Evolutionary conservation across 2,113 vertebrate species (phyloP), one percentile per base, ranked within the genome.

Genomic region (Theristicus caerulescens): DNA sequence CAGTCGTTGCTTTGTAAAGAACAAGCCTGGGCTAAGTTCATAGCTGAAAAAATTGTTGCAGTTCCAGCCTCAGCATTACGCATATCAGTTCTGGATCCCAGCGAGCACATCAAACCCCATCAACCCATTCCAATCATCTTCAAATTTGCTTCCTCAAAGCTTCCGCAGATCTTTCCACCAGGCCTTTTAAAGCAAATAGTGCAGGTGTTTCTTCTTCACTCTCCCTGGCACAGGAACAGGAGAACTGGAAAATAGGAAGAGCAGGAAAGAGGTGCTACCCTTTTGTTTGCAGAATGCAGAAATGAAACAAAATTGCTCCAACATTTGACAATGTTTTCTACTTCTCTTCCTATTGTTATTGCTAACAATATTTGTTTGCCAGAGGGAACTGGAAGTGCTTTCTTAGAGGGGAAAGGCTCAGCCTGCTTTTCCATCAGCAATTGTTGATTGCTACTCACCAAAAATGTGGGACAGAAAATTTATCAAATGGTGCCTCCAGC

Each of bases 1-100:
- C 7, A 51, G 3, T 47, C 25, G 16, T 88, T 74, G 11, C 5
- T 82, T 88, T 73, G 18, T 44, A 69, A 66, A 73, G 54, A 57
- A 22, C 26, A 88, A 62, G 4, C 4, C 59, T 72, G 1, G 0
- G 0, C 13, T 73, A 54, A 2, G 9, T 40, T 91, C 40, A 70
- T 1, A 82, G 29, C 27, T 66, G 70, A 78, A 87, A 86, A 79
- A 49, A 65, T 7, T 22, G 8, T n/a, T 94, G 17, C 26, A 57
- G 13, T 65, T 81, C 31, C 40, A 84, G 17, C 24, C 24, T 47
- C 16, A 16, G 8, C 18, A 49, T 77, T 65, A 42, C 16, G 6
- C 10, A 24, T 51, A 14, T 46, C 9, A 26, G 6, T 49, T 91
- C 36, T 81, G 29, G 21, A 65, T 44, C 7, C 24, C 36, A 57